Conservation (phyloP, 2,888 invertebrate genomes). For the Epinotia bilunana region DNA sequence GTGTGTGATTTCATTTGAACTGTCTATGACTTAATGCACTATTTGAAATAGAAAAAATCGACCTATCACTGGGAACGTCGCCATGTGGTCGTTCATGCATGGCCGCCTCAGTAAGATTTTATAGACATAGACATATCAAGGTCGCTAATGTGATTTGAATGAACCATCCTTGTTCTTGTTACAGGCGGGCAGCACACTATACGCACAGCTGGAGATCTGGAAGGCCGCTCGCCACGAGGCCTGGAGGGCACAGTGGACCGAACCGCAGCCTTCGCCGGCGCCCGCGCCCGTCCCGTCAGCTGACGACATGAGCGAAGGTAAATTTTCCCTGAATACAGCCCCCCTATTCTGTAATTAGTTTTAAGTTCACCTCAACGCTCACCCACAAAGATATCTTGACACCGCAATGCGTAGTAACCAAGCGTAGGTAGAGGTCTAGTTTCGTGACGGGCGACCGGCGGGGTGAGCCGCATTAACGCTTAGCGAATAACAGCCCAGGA, state of each 20-base stretch:
- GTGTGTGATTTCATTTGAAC: background rate
- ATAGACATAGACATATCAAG: background rate
- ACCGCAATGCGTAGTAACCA: too few relatives aligned
- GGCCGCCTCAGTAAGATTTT: background rate
- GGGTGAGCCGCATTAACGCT: too few relatives aligned
- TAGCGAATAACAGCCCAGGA: too few relatives aligned
- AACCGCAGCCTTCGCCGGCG: slow-evolving; percentile 72
- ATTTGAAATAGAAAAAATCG: too few relatives aligned
- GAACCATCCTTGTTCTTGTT: slow-evolving; percentile 52
- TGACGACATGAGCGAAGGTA: slow-evolving; percentile 90
- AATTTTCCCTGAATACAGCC: slow-evolving; percentile 52
- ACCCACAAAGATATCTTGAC: too few relatives aligned
- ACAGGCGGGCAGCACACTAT: slow-evolving; percentile 93
- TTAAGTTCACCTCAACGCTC: too few relatives aligned
- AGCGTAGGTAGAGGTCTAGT: too few relatives aligned
- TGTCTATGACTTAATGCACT: too few relatives aligned
- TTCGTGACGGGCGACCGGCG: too few relatives aligned
- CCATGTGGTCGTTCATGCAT: background rate
- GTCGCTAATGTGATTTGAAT: background rate
- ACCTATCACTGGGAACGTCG: too few relatives aligned
- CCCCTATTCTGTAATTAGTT: too few relatives aligned
- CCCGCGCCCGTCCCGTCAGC: slow-evolving; percentile 79
- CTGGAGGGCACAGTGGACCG: slow-evolving; percentile 82
- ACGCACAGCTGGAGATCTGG: slow-evolving; percentile 96
- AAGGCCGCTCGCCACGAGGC: slow-evolving; percentile 89